A percentile compares a stretch with the other conserved stretches of the same genome.
Evolutionary conservation across 1,140 invertebrate species (phyloP).

Genomic region (Bursaphelenchus mucronatus): DNA sequence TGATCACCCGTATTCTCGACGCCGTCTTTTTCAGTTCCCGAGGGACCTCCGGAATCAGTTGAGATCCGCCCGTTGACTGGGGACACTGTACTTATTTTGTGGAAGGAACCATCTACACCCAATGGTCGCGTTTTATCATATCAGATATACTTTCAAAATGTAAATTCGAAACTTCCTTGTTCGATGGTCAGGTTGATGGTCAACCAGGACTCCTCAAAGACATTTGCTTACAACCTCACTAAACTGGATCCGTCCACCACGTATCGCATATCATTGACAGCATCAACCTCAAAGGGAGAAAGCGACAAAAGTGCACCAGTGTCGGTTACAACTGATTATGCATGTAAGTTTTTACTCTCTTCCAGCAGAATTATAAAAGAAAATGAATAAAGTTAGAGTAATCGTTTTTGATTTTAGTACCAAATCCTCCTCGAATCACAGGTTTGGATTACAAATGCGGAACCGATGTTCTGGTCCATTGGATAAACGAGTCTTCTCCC

Average conservation of each 20-base stretch:
- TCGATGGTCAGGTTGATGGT: constrained; percentile 38
- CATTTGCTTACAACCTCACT: constrained; percentile 49
- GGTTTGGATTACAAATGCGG: constrained; percentile 40
- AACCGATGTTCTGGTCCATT: constrained; percentile 25
- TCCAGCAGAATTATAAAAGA: neutral
- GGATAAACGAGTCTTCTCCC: constrained; percentile 21
- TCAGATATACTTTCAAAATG: constrained; percentile 43
- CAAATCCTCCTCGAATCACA: constrained; percentile 33
- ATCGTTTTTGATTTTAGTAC: constrained; percentile 34
- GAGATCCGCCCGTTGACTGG: constrained; percentile 19
- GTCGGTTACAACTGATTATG: constrained; percentile 45
- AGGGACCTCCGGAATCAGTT: constrained; percentile 39
- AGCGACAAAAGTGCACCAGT: constrained; percentile 46
- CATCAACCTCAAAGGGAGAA: constrained; percentile 54
- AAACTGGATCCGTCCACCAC: constrained; percentile 39
- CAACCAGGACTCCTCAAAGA: constrained; percentile 30
- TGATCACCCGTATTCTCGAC: too few species aligned
- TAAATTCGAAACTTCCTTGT: constrained; percentile 13
- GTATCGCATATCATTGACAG: constrained; percentile 50
- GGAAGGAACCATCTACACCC: constrained; percentile 29
- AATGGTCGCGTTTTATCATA: constrained; percentile 46
- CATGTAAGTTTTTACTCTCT: constrained; percentile 9
- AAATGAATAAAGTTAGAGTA: constrained; percentile 11
- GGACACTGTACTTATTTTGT: constrained; percentile 24
- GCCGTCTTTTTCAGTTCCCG: constrained; percentile 24